Evolutionary conservation across 2,113 vertebrate species (phyloP), one percentile per base, ranked within the genome.

Genomic region (Odocoileus virginianus): DNA sequence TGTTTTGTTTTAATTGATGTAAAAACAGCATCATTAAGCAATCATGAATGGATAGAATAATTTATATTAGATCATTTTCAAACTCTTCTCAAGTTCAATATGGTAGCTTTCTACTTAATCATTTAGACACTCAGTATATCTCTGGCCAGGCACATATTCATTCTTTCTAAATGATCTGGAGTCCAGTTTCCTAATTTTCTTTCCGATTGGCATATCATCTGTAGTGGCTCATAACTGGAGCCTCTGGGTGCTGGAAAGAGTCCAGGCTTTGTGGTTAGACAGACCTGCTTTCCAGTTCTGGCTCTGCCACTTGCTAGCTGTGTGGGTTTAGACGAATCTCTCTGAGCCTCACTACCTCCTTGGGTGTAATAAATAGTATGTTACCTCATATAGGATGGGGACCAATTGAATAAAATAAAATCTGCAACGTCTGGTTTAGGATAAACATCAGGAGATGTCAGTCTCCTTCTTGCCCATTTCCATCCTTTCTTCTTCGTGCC

Each of bases 231-330:
- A 47, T 55, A 57, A 50, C 14, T 60, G 12, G 47, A 55, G 76
- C 19, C 45, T 83, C 45, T 14, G 21, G 50, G 6, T 16, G 3
- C 54, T 93, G 43, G 90, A 50, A 58, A n/a, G 19, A 13, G 17
- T 25, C 67, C 19, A 16, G 54, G 23, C 3, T 60, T 85, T 91
- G 50, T 36, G 43, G 19, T 81, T 74, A 85, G 82, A 88, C 9
- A 81, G 57, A 58, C 21, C 52, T 1, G 6, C 79, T 21, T 50
- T 96, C 64, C 36, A 43, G 45, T 98, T 97, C 89, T 91, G 57
- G 9, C 6, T 61, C 64, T 85, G 25, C 60, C 74, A 45, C 14
- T 54, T 89, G 94, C 58, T 86, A 40, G 27, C 43, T 61, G 40
- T 85, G 36, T 86, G 91, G 19, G 45, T 92, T 61, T 36, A 74